Percentiles rank a stretch among this genome's conserved stretches.
phyloP scores from a whole-genome alignment of 2,113 vertebrate genomes.

The Danionella cerebrum region DNA sequence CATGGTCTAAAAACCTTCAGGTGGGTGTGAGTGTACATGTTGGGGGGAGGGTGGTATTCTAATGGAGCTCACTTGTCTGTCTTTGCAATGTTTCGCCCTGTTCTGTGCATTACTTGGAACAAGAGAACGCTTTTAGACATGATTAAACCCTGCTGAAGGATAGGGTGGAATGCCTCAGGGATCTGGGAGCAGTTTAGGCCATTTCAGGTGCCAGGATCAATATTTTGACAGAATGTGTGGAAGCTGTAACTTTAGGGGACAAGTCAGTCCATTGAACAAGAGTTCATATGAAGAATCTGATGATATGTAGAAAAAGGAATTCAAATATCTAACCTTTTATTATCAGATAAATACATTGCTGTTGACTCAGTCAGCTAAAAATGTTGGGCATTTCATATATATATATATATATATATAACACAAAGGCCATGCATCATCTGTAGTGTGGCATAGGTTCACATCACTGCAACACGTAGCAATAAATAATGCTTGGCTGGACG shows the following conservation, averaged over 20 bases:
- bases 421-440: no score
- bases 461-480: no score
- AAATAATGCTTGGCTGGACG: no score
- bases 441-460: no score
- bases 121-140: slow-evolving; percentile 19
- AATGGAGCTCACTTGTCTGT: slow-evolving; percentile 17
- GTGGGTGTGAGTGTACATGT: no score
- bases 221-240: slow-evolving; percentile 8
- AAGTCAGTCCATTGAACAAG: neutral
- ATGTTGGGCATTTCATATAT: no score
- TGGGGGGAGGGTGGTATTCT: no score
- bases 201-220: slow-evolving; percentile 19
- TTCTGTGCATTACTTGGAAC: slow-evolving; percentile 9
- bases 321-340: no score
- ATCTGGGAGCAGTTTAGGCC: neutral
- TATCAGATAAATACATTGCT: no score
- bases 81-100: slow-evolving; percentile 1
- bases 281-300: neutral
- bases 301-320: neutral
- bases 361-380: no score
- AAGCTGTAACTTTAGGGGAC: slow-evolving; percentile 13
- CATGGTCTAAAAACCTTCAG: no score
- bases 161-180: neutral
- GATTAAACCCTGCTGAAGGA: slow-evolving; percentile 6
- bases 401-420: no score